Conservation (phyloP, 2,113 vertebrate genomes). For the Thinocorus orbignyianus region DNA sequence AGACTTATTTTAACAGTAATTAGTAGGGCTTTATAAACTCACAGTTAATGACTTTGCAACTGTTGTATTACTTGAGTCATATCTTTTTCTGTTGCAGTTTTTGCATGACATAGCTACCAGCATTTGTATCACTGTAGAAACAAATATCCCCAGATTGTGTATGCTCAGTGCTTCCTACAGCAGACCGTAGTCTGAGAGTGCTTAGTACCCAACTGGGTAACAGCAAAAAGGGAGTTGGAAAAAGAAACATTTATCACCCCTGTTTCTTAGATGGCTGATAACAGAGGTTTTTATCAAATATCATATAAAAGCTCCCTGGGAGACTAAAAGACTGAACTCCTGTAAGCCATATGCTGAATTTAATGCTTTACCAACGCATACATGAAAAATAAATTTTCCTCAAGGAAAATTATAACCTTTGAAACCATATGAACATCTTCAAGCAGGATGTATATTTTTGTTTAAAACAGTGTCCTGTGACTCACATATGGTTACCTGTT, state of each 20-base stretch:
- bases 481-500: background rate
- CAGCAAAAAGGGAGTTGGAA: background rate
- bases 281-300: background rate
- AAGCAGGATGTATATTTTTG: background rate
- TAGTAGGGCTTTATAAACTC: background rate
- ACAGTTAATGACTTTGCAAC: background rate
- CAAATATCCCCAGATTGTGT: background rate
- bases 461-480: background rate
- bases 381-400: too few relatives aligned
- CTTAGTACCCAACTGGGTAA: background rate
- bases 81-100: background rate
- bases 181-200: background rate
- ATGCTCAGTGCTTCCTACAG: background rate
- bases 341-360: background rate
- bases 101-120: background rate
- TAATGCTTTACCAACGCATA: background rate
- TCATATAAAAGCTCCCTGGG: background rate
- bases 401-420: background rate
- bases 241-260: background rate
- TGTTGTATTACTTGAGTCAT: background rate
- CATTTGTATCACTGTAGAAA: background rate
- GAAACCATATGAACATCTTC: background rate
- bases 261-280: background rate
- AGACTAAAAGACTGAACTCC: background rate
- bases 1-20: background rate